These are phyloP conservation scores for Cranoglanis bouderius DNA, from an alignment of 2,113 vertebrate species.

Conservation along the genomic window DNA sequence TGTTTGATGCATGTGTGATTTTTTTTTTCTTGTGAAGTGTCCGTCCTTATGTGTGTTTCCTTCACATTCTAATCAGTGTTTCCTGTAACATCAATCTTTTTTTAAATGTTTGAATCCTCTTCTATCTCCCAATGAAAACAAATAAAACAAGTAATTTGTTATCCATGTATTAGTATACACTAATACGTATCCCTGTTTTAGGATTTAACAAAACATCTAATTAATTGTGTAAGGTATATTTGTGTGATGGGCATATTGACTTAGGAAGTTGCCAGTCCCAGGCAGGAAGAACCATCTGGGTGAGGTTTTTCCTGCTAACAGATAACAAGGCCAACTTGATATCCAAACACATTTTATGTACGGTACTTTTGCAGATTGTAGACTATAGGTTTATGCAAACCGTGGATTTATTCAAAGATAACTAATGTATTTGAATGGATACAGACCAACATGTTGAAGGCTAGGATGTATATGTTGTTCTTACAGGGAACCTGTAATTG, in stretches of 20 bases:
- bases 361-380: background rate
- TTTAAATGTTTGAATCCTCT: background rate
- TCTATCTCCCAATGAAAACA: background rate
- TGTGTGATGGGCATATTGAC: constrained; percentile 63
- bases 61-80: background rate
- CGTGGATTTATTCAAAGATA: background rate
- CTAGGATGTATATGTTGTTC: too few relatives aligned
- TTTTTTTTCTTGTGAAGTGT: background rate
- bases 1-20: background rate
- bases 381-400: background rate
- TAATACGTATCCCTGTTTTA: background rate
- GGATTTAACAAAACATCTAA: background rate
- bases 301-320: constrained; percentile 79
- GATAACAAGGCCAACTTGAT: constrained; percentile 87
- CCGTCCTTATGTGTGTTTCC: constrained; percentile 1
- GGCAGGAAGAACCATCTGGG: constrained; percentile 90
- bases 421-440: background rate
- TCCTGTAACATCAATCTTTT: background rate
- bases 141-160: background rate
- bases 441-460: background rate
- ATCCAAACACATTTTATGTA: constrained; percentile 63
- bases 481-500: background rate
- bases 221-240: background rate
- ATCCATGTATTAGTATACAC: background rate
- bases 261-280: constrained; percentile 88